Conservation (phyloP, 1,140 invertebrate species). For the Nilaparvata lugens region DNA sequence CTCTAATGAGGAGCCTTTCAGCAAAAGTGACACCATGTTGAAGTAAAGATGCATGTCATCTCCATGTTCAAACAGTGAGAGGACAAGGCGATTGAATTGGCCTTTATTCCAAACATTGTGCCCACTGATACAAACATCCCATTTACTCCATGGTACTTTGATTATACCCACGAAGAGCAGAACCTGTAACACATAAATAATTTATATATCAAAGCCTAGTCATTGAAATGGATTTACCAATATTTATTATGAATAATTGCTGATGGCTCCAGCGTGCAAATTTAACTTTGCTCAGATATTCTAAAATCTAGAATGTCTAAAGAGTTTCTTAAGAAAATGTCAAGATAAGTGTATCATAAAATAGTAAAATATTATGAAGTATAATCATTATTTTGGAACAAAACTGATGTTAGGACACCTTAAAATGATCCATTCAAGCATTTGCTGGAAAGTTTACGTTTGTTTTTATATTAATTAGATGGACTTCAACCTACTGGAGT, state of each 20-base stretch:
- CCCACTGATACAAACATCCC: slow-evolving; percentile 51
- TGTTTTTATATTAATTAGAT: too few species aligned
- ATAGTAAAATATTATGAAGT: too few species aligned
- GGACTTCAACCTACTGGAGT: too few species aligned
- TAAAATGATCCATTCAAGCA: too few species aligned
- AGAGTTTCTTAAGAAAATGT: too few species aligned
- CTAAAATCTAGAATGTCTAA: too few species aligned
- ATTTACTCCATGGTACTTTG: slow-evolving; percentile 43
- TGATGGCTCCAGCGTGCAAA: background rate
- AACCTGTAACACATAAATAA: slow-evolving; percentile 32
- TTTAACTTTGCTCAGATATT: background rate
- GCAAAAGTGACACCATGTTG: slow-evolving; percentile 60
- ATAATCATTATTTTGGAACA: too few species aligned
- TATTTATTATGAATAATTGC: background rate
- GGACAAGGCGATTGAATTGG: slow-evolving; percentile 48
- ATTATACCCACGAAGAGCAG: slow-evolving; percentile 41
- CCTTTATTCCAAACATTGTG: slow-evolving; percentile 41
- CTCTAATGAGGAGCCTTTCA: slow-evolving; percentile 52
- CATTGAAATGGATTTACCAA: background rate
- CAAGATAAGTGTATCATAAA: too few species aligned
- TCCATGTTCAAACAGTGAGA: slow-evolving; percentile 54
- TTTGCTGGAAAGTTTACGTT: too few species aligned
- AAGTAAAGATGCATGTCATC: slow-evolving; percentile 66
- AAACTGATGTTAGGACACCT: too few species aligned
- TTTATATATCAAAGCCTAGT: too few species aligned